A percentile compares a stretch with the other conserved stretches of the same genome.
phyloP scores from a whole-genome alignment of 2,113 vertebrate species.

The Takifugu flavidus region DNA sequence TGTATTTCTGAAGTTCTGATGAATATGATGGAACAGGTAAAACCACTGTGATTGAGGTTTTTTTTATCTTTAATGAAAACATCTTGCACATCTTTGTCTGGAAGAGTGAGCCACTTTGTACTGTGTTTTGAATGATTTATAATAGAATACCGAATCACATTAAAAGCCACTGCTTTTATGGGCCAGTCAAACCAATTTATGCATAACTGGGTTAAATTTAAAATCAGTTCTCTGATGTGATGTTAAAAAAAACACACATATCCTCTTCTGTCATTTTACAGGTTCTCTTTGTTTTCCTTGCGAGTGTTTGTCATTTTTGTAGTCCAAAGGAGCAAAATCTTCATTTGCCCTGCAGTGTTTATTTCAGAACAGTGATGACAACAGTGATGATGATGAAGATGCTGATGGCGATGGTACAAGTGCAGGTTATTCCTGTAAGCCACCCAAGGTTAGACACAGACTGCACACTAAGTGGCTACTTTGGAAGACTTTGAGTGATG shows the following conservation, averaged over 20 bases:
- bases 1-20: too few relatives aligned
- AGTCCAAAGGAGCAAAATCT: constrained; percentile 4
- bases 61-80: not conserved
- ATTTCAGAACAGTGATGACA: constrained; percentile 8
- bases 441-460: constrained; percentile 47
- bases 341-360: constrained; percentile 6
- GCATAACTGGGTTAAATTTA: too few relatives aligned
- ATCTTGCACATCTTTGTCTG: not conserved
- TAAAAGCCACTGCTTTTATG: too few relatives aligned
- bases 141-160: too few relatives aligned
- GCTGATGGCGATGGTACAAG: constrained; percentile 18
- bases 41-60: not conserved
- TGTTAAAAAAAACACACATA: too few relatives aligned
- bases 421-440: constrained; percentile 38
- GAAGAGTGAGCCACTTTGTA: not conserved
- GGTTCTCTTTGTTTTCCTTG: constrained; percentile 1
- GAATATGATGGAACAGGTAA: too few relatives aligned
- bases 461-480: constrained; percentile 35
- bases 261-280: constrained; percentile 25
- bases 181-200: too few relatives aligned
- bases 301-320: not conserved
- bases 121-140: not conserved
- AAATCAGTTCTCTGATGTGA: too few relatives aligned
- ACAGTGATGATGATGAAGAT: constrained; percentile 3
- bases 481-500: constrained; percentile 40